These are phyloP conservation scores for Cybosia mesomella DNA, from an alignment of 2,888 invertebrate genomes.

Conservation along the genomic window DNA sequence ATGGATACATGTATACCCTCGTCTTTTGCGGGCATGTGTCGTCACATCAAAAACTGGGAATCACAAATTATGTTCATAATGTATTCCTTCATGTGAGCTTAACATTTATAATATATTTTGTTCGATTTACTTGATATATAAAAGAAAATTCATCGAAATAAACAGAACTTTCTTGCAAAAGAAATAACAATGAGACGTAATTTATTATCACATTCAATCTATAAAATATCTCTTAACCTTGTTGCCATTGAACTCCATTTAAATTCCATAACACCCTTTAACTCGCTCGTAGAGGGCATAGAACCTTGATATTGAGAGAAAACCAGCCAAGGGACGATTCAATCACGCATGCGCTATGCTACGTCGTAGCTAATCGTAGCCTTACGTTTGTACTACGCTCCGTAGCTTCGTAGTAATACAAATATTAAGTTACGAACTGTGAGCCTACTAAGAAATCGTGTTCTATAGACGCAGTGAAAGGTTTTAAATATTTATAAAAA, in stretches of 20 bases:
- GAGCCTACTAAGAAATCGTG: conserved; percentile 17
- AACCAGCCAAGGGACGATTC: conserved; percentile 21
- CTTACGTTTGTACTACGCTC: conserved; percentile 43
- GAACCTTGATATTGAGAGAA: conserved; percentile 26
- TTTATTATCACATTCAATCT: neutral
- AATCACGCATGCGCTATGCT: conserved; percentile 38
- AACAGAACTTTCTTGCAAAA: neutral
- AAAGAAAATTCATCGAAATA: neutral
- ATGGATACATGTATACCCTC: no score
- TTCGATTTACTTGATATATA: neutral
- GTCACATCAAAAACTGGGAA: neutral
- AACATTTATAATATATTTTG: no score
- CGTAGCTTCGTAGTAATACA: conserved; percentile 40
- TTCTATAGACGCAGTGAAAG: neutral
- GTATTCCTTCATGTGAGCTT: neutral
- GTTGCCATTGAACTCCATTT: conserved; percentile 23
- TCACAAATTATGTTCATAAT: no score
- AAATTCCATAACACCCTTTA: conserved; percentile 6
- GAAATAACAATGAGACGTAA: neutral
- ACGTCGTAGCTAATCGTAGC: conserved; percentile 43
- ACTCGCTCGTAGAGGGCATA: conserved; percentile 28
- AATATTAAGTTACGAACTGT: conserved; percentile 25
- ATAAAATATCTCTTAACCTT: conserved; percentile 6
- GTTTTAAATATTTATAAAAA: neutral
- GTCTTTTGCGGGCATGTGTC: no score